These are phyloP conservation scores for Latrodectus elegans DNA, from an alignment of 2,888 invertebrate species.

Conservation along the genomic window DNA sequence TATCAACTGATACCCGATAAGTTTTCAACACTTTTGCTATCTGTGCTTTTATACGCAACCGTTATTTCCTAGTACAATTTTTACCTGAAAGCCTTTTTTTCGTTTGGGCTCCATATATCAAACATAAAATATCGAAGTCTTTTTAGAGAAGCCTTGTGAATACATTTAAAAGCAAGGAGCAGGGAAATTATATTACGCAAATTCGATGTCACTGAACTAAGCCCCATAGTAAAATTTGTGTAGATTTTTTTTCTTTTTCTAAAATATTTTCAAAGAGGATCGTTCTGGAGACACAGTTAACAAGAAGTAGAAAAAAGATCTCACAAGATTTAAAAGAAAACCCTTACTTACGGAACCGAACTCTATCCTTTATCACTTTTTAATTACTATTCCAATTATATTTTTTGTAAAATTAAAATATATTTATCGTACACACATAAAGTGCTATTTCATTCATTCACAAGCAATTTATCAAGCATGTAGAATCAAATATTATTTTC, in stretches of 20 bases:
- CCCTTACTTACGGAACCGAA: too few relatives aligned
- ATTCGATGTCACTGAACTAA: slow-evolving; percentile 5
- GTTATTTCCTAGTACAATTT: slow-evolving; percentile 31
- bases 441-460: too few relatives aligned
- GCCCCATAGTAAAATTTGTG: not conserved
- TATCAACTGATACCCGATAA: slow-evolving; percentile 52
- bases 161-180: slow-evolving; percentile 4
- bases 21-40: slow-evolving; percentile 48
- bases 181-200: slow-evolving; percentile 9
- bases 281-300: too few relatives aligned
- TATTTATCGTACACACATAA: too few relatives aligned
- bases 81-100: slow-evolving; percentile 26
- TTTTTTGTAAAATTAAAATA: too few relatives aligned
- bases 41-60: slow-evolving; percentile 2
- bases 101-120: slow-evolving; percentile 1
- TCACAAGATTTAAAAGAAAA: too few relatives aligned
- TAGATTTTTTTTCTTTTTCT: not conserved
- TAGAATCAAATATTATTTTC: too few relatives aligned
- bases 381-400: too few relatives aligned
- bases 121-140: slow-evolving; percentile 4
- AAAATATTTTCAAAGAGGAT: not conserved
- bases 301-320: too few relatives aligned
- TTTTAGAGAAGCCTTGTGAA: not conserved
- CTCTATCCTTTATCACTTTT: too few relatives aligned
- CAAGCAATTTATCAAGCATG: too few relatives aligned